Conservation (phyloP, 2,797 vertebrate genomes). For the Eupleurogrammus muticus region DNA sequence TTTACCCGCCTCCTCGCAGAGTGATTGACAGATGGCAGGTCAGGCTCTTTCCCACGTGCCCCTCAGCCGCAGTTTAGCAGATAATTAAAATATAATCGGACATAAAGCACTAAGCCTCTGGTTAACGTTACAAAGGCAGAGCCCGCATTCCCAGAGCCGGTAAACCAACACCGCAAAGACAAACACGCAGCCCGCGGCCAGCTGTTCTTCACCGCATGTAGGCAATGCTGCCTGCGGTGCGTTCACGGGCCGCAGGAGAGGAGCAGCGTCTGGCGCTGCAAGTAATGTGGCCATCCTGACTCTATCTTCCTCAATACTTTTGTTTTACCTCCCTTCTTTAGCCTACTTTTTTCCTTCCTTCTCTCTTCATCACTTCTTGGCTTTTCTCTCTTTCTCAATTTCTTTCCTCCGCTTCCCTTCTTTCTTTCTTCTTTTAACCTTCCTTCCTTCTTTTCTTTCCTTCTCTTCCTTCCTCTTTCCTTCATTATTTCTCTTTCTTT, state of each 20-base stretch:
- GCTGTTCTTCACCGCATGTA: conserved; percentile 75
- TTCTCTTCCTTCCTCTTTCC: too few relatives aligned
- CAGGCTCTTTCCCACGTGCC: conserved; percentile 78
- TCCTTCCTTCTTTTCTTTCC: too few relatives aligned
- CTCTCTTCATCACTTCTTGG: too few relatives aligned
- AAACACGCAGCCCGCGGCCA: conserved; percentile 72
- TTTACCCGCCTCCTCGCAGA: conserved; percentile 55
- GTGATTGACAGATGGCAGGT: conserved; percentile 81
- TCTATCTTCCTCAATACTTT: too few relatives aligned
- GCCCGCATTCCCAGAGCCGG: conserved; percentile 73
- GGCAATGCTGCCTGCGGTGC: not conserved
- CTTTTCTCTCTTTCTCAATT: too few relatives aligned
- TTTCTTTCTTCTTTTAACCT: too few relatives aligned
- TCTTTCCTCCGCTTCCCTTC: too few relatives aligned
- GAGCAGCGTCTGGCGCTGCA: conserved; percentile 25
- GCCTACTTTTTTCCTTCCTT: too few relatives aligned
- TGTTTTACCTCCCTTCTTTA: too few relatives aligned
- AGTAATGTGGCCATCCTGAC: not conserved
- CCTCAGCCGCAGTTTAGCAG: conserved; percentile 84
- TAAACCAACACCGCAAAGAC: conserved; percentile 83
- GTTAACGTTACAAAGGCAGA: conserved; percentile 81
- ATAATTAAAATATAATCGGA: conserved; percentile 87
- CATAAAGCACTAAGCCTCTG: conserved; percentile 74
- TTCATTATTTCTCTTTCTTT: too few relatives aligned
- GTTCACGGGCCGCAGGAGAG: conserved; percentile 20